Evolutionary conservation across 2,797 vertebrate species (phyloP).

Genomic region (Mionectes olivaceus): DNA sequence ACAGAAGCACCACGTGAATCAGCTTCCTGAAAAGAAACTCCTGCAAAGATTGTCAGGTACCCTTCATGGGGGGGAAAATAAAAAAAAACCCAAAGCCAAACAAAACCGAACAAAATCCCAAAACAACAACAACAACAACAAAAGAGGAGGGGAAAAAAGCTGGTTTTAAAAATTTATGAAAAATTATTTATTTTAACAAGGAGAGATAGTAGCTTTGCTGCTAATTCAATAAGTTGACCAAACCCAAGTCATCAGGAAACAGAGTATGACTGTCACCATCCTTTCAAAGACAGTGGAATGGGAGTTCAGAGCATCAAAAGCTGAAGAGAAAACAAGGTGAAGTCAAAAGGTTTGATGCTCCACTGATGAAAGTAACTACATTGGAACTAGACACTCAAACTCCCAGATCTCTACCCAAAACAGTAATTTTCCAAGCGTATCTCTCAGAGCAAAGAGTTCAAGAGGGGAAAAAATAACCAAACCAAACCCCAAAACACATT

Average conservation of each 20-base stretch:
- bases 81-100: background rate
- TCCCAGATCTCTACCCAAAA: background rate
- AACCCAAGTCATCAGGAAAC: background rate
- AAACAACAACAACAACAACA: background rate
- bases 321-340: background rate
- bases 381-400: background rate
- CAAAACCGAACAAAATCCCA: no score
- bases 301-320: background rate
- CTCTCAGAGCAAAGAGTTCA: background rate
- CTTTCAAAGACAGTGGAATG: background rate
- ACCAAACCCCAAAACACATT: background rate
- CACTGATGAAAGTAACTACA: background rate
- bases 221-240: background rate
- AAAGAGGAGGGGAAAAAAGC: background rate
- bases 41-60: conserved; percentile 12
- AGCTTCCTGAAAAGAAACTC: conserved; percentile 43
- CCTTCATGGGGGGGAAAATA: background rate
- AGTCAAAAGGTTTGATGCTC: background rate
- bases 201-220: background rate
- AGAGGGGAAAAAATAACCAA: background rate
- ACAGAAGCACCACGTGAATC: background rate
- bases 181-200: background rate
- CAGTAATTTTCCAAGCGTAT: background rate
- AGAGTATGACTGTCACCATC: background rate
- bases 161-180: conserved; percentile 9